Base-by-base conservation (phyloP, 1,140 invertebrate genomes). In the Streblospio benedicti region DNA sequence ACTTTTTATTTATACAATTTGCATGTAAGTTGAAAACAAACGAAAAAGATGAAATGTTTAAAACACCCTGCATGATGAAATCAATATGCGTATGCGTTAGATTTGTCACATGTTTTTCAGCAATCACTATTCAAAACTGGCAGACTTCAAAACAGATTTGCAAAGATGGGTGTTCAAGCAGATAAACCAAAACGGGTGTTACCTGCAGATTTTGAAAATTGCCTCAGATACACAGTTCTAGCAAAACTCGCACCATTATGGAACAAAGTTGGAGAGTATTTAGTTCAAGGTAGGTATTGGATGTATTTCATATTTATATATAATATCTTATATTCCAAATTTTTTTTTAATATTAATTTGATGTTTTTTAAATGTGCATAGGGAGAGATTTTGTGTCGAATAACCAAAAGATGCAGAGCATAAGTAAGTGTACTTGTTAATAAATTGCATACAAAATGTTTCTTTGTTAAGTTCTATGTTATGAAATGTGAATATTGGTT, bases 241-340 rank as follows among this genome's bases (percentile, higher is more conserved):
- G 71, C 71, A 6, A 71, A 60, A 50, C 53, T 72, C 14, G 71
- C 69, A n/a, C 70, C 71, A 55, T 43, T 49, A 5, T 72, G 71
- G 71, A 72, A 72, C 53, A 72, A 68, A 66, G 64, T 65, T 33
- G 69, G 68, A 18, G 59, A 67, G 25, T 70, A 66, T 66, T 57
- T 69, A 1, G 57, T 72, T n/a, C 68, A 72, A 61, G 71, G 71
- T 71, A 61, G 49, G 28, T 0, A 41, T 23, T 18, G 0, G 33
- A 43, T 23, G 38, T 43, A 41, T 43, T 43, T 56, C 20, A 41
- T 23, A 43, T 27, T 16, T 14, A 44, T 28, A 14, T 44, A 25
- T 3, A 30, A 20, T 41, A 18, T 33, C 14, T 44, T n/a, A 41
- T 16, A 57, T 28, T 2, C 41, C 4, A 16, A 33, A 41, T 49